phyloP scores from a whole-genome alignment of 2,888 invertebrate species.

The Perdita meconis region DNA sequence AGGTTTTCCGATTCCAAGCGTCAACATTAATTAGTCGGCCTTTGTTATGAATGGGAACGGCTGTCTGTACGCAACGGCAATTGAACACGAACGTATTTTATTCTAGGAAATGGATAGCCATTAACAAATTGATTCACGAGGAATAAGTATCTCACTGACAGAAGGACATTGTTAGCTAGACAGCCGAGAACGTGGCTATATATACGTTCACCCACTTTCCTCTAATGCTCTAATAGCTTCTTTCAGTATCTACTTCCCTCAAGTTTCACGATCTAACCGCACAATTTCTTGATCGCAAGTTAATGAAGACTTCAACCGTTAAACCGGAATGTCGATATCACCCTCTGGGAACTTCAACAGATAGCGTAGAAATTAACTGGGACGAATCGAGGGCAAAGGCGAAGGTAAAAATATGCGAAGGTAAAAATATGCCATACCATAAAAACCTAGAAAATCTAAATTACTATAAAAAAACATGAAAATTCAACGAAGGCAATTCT shows the following conservation, averaged over 20 bases:
- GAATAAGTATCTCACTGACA: constrained; percentile 7
- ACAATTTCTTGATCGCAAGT: constrained; percentile 53
- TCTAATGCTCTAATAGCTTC: constrained; percentile 58
- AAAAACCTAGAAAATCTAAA: too few species aligned
- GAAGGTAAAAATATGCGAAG: too few species aligned
- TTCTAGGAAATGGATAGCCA: neutral
- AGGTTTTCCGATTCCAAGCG: too few species aligned
- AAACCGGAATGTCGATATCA: constrained; percentile 56
- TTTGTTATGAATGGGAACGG: too few species aligned
- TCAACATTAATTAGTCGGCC: too few species aligned
- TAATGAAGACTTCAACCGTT: constrained; percentile 56
- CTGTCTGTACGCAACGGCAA: neutral
- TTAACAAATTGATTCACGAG: neutral
- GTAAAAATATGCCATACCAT: too few species aligned
- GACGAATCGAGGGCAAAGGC: constrained; percentile 26
- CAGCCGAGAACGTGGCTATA: constrained; percentile 6
- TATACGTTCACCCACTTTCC: constrained; percentile 47
- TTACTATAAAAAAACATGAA: too few species aligned
- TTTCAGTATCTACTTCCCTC: constrained; percentile 49
- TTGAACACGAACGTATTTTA: neutral
- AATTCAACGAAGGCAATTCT: too few species aligned
- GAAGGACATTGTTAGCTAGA: constrained; percentile 11
- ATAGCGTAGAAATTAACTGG: constrained; percentile 22
- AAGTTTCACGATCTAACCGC: constrained; percentile 50
- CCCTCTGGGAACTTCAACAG: constrained; percentile 39